Percentiles rank a stretch among this genome's conserved stretches.
Conservation (phyloP, 2,113 vertebrate species). For the Helogale parvula region DNA sequence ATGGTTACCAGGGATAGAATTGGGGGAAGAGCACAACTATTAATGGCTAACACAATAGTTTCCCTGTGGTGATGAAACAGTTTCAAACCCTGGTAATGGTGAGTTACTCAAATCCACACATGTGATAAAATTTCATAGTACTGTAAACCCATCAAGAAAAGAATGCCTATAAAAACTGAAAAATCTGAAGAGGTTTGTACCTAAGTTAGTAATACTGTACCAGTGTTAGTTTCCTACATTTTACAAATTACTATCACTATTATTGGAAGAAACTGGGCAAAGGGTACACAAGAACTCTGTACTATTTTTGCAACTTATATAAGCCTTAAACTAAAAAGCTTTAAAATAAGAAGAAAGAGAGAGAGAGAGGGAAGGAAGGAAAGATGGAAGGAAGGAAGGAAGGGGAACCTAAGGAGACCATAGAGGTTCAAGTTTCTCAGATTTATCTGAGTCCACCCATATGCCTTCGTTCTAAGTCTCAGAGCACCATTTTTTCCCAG, state of each 20-base stretch:
- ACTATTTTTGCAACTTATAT: constrained; percentile 5
- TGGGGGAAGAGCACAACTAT: not conserved
- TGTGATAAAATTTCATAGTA: not conserved
- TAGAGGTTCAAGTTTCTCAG: not conserved
- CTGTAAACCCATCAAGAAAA: not conserved
- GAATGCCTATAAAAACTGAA: not conserved
- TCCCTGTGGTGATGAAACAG: not conserved
- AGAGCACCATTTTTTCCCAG: not conserved
- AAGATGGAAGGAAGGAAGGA: too few species aligned
- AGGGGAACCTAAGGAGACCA: not conserved
- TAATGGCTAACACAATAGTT: not conserved
- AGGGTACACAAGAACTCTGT: not conserved
- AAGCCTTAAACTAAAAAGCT: not conserved
- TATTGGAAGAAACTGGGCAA: not conserved
- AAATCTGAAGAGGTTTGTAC: constrained; percentile 8
- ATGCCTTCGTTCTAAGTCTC: not conserved
- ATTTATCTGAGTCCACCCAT: not conserved
- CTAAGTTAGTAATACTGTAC: not conserved
- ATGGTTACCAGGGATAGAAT: not conserved
- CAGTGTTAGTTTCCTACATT: not conserved
- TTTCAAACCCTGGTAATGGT: not conserved
- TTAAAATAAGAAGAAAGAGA: not conserved
- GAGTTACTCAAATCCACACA: not conserved
- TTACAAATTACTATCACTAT: not conserved
- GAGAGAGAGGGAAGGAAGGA: not conserved